Evolutionary conservation across 2,888 invertebrate species (phyloP).

Genomic region (Catocala sponsa): DNA sequence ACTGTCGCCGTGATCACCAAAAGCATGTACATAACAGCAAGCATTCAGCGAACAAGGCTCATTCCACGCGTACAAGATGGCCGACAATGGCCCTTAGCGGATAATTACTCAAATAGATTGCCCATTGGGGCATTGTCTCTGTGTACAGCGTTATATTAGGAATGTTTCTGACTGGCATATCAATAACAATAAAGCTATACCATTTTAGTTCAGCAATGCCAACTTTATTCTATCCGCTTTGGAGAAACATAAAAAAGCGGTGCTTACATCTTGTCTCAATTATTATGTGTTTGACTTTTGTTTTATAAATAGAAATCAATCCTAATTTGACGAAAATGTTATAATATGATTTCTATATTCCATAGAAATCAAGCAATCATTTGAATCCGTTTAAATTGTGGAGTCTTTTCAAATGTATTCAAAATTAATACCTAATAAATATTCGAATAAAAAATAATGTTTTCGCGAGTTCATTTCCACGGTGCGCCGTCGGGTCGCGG

Average conservation of each 20-base stretch:
- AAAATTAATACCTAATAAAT: slow-evolving; percentile 47
- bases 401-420: slow-evolving; percentile 28
- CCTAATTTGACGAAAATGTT: slow-evolving; percentile 2
- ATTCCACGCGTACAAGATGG: slow-evolving; percentile 85
- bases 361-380: slow-evolving; percentile 28
- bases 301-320: slow-evolving; percentile 6
- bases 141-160: slow-evolving; percentile 75
- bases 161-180: slow-evolving; percentile 69
- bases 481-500: slow-evolving; percentile 44
- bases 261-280: neutral
- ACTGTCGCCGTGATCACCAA: slow-evolving; percentile 71
- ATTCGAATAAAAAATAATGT: slow-evolving; percentile 47
- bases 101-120: slow-evolving; percentile 88
- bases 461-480: slow-evolving; percentile 52
- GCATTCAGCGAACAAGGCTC: slow-evolving; percentile 83
- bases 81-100: slow-evolving; percentile 87
- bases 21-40: slow-evolving; percentile 79
- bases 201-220: slow-evolving; percentile 3
- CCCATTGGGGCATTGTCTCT: slow-evolving; percentile 86
- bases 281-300: neutral
- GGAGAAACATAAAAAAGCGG: neutral
- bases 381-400: slow-evolving; percentile 28
- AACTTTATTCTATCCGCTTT: neutral
- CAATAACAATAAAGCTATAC: slow-evolving; percentile 45
- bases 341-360: slow-evolving; percentile 16